Evolutionary conservation across 1,140 invertebrate genomes (phyloP).

Genomic region (Aphelinus atriplicis): DNA sequence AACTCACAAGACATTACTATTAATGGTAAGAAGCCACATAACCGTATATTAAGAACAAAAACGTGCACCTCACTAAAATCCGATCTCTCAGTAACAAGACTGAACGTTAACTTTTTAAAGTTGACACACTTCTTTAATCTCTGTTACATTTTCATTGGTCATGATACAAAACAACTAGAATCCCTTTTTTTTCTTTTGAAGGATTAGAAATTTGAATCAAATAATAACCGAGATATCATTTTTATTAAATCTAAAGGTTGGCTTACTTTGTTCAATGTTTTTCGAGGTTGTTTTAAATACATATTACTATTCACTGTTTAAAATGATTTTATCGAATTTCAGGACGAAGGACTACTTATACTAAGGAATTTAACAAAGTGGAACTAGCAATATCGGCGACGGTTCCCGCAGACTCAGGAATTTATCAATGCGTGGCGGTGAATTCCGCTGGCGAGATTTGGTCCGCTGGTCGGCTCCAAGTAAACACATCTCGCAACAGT

Average conservation of each 20-base stretch:
- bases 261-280: too few species aligned
- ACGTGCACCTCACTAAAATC: constrained; percentile 1
- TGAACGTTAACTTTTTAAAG: constrained; percentile 17
- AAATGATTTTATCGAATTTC: constrained; percentile 25
- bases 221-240: too few species aligned
- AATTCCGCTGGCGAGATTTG: constrained; percentile 74
- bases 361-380: constrained; percentile 60
- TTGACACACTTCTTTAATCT: constrained; percentile 6
- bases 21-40: constrained; percentile 63
- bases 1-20: constrained; percentile 70
- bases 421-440: constrained; percentile 82
- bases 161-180: too few species aligned
- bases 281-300: too few species aligned
- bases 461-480: constrained; percentile 69
- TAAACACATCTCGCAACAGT: constrained; percentile 67
- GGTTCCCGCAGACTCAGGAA: constrained; percentile 74
- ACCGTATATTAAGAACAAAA: constrained; percentile 10
- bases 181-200: too few species aligned
- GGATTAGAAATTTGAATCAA: too few species aligned
- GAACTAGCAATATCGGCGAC: constrained; percentile 74
- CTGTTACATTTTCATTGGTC: too few species aligned
- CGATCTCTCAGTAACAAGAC: constrained; percentile 10
- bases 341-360: constrained; percentile 68
- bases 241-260: too few species aligned
- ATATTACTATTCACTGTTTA: too few species aligned